phyloP scores from a whole-genome alignment of 2,797 vertebrate species.

The Rhabdophis nuchalis region DNA sequence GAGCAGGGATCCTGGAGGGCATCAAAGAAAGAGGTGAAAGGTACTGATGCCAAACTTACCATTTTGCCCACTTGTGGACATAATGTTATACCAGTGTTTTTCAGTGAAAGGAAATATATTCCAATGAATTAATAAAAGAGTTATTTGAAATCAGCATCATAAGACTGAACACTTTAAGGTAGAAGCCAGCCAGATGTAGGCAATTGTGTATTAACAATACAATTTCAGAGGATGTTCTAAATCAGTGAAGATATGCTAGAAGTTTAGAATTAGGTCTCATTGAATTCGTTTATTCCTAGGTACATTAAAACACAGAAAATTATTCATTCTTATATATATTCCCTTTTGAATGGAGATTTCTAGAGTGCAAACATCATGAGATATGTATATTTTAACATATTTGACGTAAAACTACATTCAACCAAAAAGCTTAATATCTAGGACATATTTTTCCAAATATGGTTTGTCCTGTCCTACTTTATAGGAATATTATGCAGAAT shows the following conservation, averaged over 20 bases:
- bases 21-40: background rate
- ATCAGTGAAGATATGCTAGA: background rate
- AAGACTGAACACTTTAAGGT: background rate
- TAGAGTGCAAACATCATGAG: background rate
- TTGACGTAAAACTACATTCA: background rate
- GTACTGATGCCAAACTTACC: background rate
- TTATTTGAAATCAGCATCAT: background rate
- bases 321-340: background rate
- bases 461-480: background rate
- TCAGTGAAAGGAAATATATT: background rate
- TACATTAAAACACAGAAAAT: background rate
- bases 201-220: background rate
- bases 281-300: background rate
- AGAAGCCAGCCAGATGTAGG: background rate
- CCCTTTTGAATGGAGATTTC: background rate
- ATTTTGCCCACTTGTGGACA: background rate
- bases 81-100: background rate
- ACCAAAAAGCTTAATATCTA: background rate
- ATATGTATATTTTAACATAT: background rate
- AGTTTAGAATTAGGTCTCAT: background rate
- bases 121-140: background rate
- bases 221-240: background rate
- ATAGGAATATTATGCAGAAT: background rate
- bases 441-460: background rate
- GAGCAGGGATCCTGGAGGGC: background rate